Evolutionary conservation across 2,888 invertebrate genomes (phyloP).

Genomic region (Sarcophaga rosellei): DNA sequence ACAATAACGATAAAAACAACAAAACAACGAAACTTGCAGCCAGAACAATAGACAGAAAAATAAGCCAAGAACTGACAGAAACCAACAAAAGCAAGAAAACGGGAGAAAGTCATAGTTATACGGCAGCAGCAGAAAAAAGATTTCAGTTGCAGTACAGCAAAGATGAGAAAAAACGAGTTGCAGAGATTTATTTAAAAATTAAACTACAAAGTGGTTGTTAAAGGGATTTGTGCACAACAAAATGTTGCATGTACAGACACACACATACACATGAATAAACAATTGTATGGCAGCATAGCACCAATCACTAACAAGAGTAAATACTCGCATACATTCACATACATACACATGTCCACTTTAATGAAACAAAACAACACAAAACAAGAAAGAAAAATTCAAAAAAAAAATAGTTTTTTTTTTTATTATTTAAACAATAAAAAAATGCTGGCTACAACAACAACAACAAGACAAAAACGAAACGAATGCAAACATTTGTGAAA

Average conservation of each 20-base stretch:
- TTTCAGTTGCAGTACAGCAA: constrained; percentile 31
- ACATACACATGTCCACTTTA: background rate
- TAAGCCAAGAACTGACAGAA: background rate
- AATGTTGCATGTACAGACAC: background rate
- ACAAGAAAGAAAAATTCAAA: background rate
- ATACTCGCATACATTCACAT: background rate
- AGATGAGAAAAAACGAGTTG: constrained; percentile 5
- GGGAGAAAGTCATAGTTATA: background rate
- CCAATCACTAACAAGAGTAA: constrained; percentile 11
- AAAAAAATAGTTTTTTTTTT: background rate
- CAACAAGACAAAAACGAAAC: background rate
- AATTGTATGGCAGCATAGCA: background rate
- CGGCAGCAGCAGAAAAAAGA: background rate
- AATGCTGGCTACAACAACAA: background rate
- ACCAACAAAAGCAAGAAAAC: constrained; percentile 6
- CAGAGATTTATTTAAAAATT: constrained; percentile 59
- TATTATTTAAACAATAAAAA: constrained; percentile 30
- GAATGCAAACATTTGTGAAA: constrained; percentile 19
- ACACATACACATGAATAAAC: background rate
- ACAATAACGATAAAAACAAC: constrained; percentile 19
- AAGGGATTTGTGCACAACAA: constrained; percentile 40
- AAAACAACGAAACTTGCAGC: background rate
- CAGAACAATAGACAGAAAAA: background rate
- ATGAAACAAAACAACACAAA: background rate
- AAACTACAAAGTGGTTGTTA: constrained; percentile 62